Evolutionary conservation across 1,140 invertebrate genomes (phyloP).

Genomic region (Aplysia californica): DNA sequence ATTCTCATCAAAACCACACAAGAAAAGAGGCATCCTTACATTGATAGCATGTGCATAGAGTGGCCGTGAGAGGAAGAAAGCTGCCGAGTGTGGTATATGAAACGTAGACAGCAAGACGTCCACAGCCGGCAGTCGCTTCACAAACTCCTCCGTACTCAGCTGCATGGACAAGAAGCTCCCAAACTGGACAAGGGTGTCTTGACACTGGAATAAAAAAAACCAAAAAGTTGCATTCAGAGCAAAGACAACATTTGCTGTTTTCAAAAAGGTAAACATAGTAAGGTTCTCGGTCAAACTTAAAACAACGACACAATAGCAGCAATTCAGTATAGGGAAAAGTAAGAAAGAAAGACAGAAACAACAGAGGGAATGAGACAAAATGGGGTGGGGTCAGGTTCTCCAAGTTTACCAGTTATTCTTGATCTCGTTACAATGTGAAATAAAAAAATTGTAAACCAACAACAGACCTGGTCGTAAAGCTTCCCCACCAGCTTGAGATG

Average conservation of each 20-base stretch:
- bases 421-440: background rate
- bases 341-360: too few relatives aligned
- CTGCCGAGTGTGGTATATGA: constrained; percentile 94
- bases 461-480: constrained; percentile 71
- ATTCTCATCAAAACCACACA: too few relatives aligned
- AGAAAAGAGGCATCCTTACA: too few relatives aligned
- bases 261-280: too few relatives aligned
- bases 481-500: constrained; percentile 85
- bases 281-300: background rate
- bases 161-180: constrained; percentile 94
- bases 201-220: constrained; percentile 78
- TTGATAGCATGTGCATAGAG: constrained; percentile 79
- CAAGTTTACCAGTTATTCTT: background rate
- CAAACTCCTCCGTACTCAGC: constrained; percentile 94
- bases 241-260: too few relatives aligned
- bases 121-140: constrained; percentile 87
- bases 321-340: too few relatives aligned
- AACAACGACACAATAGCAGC: too few relatives aligned
- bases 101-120: constrained; percentile 91
- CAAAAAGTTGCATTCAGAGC: background rate
- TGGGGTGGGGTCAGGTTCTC: background rate
- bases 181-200: constrained; percentile 98
- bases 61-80: constrained; percentile 94
- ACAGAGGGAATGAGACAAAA: too few relatives aligned
- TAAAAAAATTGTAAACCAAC: background rate